Conservation (phyloP, 2,888 invertebrate genomes). For the Lampropteryx suffumata region DNA sequence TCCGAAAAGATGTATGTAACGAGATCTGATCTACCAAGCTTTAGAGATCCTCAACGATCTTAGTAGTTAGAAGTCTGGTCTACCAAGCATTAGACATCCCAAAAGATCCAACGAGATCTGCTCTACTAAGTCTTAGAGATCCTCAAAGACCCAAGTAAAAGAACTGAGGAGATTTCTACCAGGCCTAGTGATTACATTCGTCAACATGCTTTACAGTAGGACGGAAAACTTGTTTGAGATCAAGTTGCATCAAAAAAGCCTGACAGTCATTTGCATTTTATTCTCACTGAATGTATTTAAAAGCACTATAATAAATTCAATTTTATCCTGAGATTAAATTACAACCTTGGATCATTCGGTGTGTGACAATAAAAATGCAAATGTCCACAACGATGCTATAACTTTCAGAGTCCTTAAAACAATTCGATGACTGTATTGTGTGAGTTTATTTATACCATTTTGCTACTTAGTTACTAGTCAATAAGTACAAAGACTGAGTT, state of each 20-base stretch:
- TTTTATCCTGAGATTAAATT: slow-evolving; percentile 72
- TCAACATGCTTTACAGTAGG: background rate
- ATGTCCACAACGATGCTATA: slow-evolving; percentile 68
- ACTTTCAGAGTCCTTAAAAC: slow-evolving; percentile 62
- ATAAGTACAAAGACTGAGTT: no score
- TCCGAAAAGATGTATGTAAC: no score
- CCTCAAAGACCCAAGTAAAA: no score
- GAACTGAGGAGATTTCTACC: no score
- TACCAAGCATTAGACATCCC: no score
- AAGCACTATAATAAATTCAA: slow-evolving; percentile 71
- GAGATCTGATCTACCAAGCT: no score
- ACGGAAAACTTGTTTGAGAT: no score
- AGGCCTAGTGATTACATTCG: no score
- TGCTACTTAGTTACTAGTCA: slow-evolving; percentile 35
- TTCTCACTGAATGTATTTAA: slow-evolving; percentile 38
- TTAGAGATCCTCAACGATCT: no score
- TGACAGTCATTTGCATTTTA: slow-evolving; percentile 19
- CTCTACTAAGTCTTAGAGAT: no score
- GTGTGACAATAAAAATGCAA: slow-evolving; percentile 80
- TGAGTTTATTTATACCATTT: slow-evolving; percentile 51
- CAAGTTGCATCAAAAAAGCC: background rate
- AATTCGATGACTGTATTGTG: slow-evolving; percentile 50
- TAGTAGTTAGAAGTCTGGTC: no score
- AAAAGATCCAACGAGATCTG: no score
- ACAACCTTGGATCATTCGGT: slow-evolving; percentile 66